Conservation (phyloP, 2,888 invertebrate species). For the Euclidia mi region DNA sequence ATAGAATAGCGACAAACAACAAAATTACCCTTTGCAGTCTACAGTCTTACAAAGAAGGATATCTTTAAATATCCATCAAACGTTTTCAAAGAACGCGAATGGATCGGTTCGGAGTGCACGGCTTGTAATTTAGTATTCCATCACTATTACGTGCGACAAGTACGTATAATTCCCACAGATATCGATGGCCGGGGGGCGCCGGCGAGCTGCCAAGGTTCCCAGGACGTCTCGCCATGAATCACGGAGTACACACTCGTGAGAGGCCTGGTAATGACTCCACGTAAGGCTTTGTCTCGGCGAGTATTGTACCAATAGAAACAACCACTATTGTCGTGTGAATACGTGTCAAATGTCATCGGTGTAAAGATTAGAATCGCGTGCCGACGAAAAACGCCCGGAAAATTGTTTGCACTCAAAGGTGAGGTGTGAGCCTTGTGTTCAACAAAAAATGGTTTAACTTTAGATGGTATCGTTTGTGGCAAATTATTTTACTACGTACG, state of each 20-base stretch:
- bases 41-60: conserved; percentile 32
- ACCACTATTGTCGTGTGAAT: conserved; percentile 32
- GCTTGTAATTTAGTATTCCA: conserved; percentile 51
- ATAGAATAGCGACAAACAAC: conserved; percentile 36
- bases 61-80: conserved; percentile 51
- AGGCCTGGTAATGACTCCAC: conserved; percentile 63
- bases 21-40: conserved; percentile 19
- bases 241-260: conserved; percentile 65
- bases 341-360: conserved; percentile 30
- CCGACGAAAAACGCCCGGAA: conserved; percentile 5
- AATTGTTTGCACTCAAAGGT: conserved; percentile 12
- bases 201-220: conserved; percentile 54
- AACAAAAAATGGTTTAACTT: conserved; percentile 4
- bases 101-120: conserved; percentile 32
- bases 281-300: conserved; percentile 63
- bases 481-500: too few relatives aligned
- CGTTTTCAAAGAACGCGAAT: conserved; percentile 39
- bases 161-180: conserved; percentile 38
- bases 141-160: conserved; percentile 36
- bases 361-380: conserved; percentile 14
- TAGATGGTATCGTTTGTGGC: neutral
- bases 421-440: neutral
- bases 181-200: conserved; percentile 39
- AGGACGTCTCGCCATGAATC: conserved; percentile 48
- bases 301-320: conserved; percentile 54